Percentiles rank a stretch among this genome's conserved stretches.
Conservation (phyloP, 2,797 vertebrate genomes). For the Pseudomugil tenellus region DNA sequence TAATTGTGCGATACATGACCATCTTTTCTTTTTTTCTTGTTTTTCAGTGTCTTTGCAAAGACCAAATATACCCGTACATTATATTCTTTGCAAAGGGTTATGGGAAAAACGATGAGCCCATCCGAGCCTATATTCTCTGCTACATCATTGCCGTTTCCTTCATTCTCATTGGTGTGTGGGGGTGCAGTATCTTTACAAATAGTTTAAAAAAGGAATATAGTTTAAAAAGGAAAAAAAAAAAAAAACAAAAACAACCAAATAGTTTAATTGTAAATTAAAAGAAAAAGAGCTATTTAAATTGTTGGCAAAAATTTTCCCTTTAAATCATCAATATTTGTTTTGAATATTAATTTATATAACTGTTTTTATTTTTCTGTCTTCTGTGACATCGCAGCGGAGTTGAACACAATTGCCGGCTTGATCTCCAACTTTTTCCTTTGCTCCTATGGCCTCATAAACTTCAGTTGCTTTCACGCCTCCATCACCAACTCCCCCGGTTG, state of each 20-base stretch:
- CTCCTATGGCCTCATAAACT: conserved; percentile 84
- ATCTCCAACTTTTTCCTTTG: conserved; percentile 87
- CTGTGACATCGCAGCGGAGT: conserved; percentile 64
- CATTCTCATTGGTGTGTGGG: conserved; percentile 82
- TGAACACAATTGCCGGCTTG: conserved; percentile 78
- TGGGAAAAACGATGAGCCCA: conserved; percentile 82
- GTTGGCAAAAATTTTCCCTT: not conserved
- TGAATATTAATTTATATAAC: not conserved
- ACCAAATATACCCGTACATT: conserved; percentile 83
- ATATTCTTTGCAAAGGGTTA: conserved; percentile 85
- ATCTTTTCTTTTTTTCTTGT: conserved; percentile 2
- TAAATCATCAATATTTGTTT: not conserved
- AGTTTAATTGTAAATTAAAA: not conserved
- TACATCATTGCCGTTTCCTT: conserved; percentile 81
- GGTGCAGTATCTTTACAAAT: not conserved
- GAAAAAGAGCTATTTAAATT: not conserved
- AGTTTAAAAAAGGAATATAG: too few species aligned
- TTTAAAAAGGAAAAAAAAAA: too few species aligned
- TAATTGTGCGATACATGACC: not conserved
- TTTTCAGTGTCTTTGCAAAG: conserved; percentile 83
- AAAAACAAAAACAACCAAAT: too few species aligned
- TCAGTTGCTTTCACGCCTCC: conserved; percentile 85
- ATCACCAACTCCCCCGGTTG: conserved; percentile 83
- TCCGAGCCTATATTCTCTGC: conserved; percentile 79
- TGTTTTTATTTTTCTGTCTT: not conserved